These are phyloP conservation scores for Hirtodrosophila cameraria DNA, from an alignment of 2,888 invertebrate genomes.

Conservation along the genomic window DNA sequence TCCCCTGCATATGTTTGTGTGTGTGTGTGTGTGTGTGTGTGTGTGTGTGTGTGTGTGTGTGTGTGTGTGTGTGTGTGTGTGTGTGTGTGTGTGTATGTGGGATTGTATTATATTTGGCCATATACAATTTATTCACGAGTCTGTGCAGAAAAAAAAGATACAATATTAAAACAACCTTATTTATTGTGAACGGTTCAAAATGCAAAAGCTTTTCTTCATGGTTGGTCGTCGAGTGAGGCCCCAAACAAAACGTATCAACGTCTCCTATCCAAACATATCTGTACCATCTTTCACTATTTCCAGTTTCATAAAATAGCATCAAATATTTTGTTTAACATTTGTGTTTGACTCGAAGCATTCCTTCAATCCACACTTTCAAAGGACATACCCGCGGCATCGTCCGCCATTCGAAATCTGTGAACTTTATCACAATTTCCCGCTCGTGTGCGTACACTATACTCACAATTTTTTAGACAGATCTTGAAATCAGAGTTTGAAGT, in stretches of 20 bases:
- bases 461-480: too few species aligned
- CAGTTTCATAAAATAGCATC: conserved; percentile 20
- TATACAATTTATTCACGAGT: conserved; percentile 50
- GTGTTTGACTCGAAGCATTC: too few species aligned
- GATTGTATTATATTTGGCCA: conserved; percentile 43
- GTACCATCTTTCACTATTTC: conserved; percentile 9
- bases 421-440: too few species aligned
- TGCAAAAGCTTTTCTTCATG: conserved; percentile 46
- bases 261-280: background rate
- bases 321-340: conserved; percentile 40
- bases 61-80: background rate
- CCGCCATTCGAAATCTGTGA: too few species aligned
- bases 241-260: conserved; percentile 5
- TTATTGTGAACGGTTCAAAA: conserved; percentile 46
- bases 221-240: conserved; percentile 16
- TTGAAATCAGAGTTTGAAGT: too few species aligned
- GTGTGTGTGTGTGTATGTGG: background rate
- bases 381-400: too few species aligned
- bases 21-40: conserved; percentile 4
- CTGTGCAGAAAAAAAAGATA: conserved; percentile 41
- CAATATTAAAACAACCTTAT: conserved; percentile 56
- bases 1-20: conserved; percentile 9
- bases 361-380: too few species aligned
- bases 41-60: background rate
- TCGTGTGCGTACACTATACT: too few species aligned